Percentiles rank a stretch among this genome's conserved stretches.
phyloP scores from a whole-genome alignment of 2,888 invertebrate species.

The Nomada lathburiana region DNA sequence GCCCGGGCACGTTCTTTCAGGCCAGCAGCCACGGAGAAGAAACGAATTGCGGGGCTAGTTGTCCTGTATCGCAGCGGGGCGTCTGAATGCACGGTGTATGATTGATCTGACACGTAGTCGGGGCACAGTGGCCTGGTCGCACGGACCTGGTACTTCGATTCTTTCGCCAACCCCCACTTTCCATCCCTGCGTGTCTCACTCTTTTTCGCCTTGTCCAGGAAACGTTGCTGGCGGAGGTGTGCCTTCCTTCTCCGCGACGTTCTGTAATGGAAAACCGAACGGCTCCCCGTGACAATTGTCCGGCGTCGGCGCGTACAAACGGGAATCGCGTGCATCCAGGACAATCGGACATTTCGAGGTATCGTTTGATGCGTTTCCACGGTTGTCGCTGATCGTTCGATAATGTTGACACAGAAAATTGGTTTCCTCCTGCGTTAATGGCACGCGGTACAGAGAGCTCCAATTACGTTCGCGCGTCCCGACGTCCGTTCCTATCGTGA shows the following conservation, averaged over 20 bases:
- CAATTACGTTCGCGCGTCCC: slow-evolving; percentile 22
- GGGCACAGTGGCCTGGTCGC: slow-evolving; percentile 54
- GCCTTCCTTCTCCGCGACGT: neutral
- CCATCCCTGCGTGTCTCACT: slow-evolving; percentile 2
- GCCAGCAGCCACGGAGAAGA: slow-evolving; percentile 58
- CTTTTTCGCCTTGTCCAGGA: slow-evolving; percentile 19
- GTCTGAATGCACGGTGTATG: slow-evolving; percentile 75
- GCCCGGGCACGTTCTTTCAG: slow-evolving; percentile 61
- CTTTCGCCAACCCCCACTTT: slow-evolving; percentile 24
- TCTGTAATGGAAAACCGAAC: slow-evolving; percentile 20
- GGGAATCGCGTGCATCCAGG: neutral
- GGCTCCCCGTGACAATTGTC: neutral
- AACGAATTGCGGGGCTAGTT: slow-evolving; percentile 76
- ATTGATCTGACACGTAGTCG: slow-evolving; percentile 82
- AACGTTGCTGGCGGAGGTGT: slow-evolving; percentile 7
- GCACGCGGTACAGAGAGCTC: slow-evolving; percentile 1
- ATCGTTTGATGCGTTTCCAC: slow-evolving; percentile 19
- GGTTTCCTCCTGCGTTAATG: slow-evolving; percentile 26
- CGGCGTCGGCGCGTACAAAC: neutral
- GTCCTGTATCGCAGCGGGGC: slow-evolving; percentile 81
- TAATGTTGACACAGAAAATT: slow-evolving; percentile 24
- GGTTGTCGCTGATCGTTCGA: slow-evolving; percentile 24
- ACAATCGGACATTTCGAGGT: slow-evolving; percentile 1
- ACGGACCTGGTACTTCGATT: slow-evolving; percentile 57
- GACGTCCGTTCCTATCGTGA: neutral